Base-by-base conservation (phyloP, 1,140 invertebrate genomes). In the Campodea augens region DNA sequence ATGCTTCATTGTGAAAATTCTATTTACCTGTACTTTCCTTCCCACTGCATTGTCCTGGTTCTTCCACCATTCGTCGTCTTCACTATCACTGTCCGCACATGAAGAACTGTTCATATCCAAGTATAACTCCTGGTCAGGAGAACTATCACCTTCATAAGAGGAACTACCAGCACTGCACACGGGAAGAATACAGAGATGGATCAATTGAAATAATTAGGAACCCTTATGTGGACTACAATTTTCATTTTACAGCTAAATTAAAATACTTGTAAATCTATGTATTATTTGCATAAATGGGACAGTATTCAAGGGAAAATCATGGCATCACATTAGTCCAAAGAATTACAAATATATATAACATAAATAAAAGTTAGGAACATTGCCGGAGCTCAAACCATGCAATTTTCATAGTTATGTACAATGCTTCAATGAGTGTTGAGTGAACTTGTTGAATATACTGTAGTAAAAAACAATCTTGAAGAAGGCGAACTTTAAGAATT, bases 31-130 rank as follows among this genome's bases (percentile, higher is more conserved):
- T 15, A 49, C 44, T 41, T 49, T 49, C 15, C 44, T 46, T 13
- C 27, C 38, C 22, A 25, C 49, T 44, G 56, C 51, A 13, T 51
- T 23, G 22, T 43, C 50, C 21, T 48, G 46, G 25, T 57, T 52
- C 39, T 55, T 55, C 57, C 57, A 58, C 56, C 55, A 60, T 25
- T 63, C 59, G 12, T 67, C 65, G 43, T 66, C 65, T 38, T 65
- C 64, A 29, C 50, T 55, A 5, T 54, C 55, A 41, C 52, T 52
- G n/a, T 45, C 44, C 18, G 54, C 40, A 43, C 53, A 46, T 53
- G 55, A 24, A 51, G 55, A 43, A 38, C 59, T 56, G 5, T 59
- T 55, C n/a, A 51, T 47, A 24, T 57, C 56, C 10, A 50, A 43
- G 19, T 25, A 38, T 27, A 38, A 21, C 18, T 47, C 44, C 38